Conservation (phyloP, 2,113 vertebrate species). For the Myotis brandtii region DNA sequence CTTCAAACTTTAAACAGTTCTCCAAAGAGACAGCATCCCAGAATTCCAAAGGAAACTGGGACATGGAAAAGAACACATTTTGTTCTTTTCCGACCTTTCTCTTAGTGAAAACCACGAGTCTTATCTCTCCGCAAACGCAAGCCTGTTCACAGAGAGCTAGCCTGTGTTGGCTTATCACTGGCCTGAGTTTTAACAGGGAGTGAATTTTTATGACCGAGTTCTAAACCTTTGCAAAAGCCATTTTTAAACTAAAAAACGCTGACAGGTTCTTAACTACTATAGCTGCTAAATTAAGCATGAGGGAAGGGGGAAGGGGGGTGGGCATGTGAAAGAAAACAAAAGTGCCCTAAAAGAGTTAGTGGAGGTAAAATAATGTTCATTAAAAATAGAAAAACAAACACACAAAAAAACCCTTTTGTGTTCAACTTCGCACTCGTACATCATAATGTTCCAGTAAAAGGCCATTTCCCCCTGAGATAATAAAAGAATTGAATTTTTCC, state of each 20-base stretch:
- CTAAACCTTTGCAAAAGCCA: constrained; percentile 69
- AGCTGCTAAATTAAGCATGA: constrained; percentile 87
- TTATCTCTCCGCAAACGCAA: constrained; percentile 58
- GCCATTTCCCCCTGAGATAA: constrained; percentile 99
- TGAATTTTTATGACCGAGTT: constrained; percentile 75
- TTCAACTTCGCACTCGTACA: constrained; percentile 95
- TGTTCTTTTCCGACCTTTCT: constrained; percentile 54
- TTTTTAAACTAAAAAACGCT: constrained; percentile 78
- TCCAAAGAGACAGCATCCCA: background rate
- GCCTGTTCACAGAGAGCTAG: background rate
- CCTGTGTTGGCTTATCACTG: constrained; percentile 76
- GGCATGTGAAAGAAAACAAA: constrained; percentile 54
- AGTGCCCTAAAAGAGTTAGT: constrained; percentile 83
- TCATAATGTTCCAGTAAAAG: constrained; percentile 99
- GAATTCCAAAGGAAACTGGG: constrained; percentile 53
- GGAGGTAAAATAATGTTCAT: constrained; percentile 88
- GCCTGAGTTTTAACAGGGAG: constrained; percentile 75
- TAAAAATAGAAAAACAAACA: constrained; percentile 90
- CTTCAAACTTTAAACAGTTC: constrained; percentile 9
- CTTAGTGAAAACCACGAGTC: constrained; percentile 4
- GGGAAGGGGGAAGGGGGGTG: constrained; percentile 65
- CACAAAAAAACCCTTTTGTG: constrained; percentile 88
- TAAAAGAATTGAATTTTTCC: constrained; percentile 99
- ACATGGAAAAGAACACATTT: background rate
- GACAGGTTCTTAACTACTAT: constrained; percentile 81